Evolutionary conservation across 2,113 vertebrate species (phyloP).

Genomic region (Proteles cristata): DNA sequence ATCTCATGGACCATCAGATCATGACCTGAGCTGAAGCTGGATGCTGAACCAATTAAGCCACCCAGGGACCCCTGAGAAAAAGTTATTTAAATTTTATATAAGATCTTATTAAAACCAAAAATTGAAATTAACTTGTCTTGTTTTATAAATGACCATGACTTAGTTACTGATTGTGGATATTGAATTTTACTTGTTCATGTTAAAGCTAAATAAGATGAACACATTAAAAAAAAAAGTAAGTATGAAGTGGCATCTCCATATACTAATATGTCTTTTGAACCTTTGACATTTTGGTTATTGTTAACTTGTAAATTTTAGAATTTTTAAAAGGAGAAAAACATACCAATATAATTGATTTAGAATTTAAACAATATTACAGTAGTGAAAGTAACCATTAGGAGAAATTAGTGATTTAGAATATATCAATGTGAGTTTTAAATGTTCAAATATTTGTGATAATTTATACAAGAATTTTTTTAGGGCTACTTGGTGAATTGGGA

Average conservation of each 20-base stretch:
- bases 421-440: constrained; percentile 7
- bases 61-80: neutral
- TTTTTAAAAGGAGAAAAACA: neutral
- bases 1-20: too few species aligned
- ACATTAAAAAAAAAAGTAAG: neutral
- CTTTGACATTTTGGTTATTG: neutral
- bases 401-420: neutral
- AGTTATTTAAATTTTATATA: constrained; percentile 19
- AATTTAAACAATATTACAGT: neutral
- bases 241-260: neutral
- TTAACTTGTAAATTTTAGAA: constrained; percentile 18
- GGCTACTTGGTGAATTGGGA: constrained; percentile 99
- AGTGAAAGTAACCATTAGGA: neutral
- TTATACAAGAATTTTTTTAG: constrained; percentile 83
- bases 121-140: neutral
- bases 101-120: constrained; percentile 42
- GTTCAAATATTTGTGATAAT: constrained; percentile 48
- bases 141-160: constrained; percentile 14
- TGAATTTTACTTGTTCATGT: constrained; percentile 48
- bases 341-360: neutral
- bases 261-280: neutral
- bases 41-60: too few species aligned
- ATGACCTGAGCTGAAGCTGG: too few species aligned
- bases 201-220: neutral
- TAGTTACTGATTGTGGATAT: constrained; percentile 8